Evolutionary conservation across 2,888 invertebrate species (phyloP).

Genomic region (Sisyra terminalis): DNA sequence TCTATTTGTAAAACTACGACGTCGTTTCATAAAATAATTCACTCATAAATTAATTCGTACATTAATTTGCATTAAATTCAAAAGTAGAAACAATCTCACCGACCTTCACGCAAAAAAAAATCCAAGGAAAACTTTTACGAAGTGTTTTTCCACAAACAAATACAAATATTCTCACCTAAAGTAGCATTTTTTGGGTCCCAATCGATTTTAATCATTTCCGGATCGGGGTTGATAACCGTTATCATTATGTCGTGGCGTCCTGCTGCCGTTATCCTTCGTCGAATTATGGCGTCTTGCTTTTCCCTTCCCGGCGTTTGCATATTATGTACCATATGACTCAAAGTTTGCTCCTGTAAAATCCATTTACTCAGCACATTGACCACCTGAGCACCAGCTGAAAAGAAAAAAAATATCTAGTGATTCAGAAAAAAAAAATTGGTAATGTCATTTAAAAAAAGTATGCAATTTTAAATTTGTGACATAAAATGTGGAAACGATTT

Average conservation of each 20-base stretch:
- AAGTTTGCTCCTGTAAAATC: constrained; percentile 32
- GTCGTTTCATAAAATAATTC: no score
- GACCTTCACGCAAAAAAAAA: no score
- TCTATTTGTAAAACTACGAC: no score
- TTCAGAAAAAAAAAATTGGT: no score
- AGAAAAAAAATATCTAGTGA: not conserved
- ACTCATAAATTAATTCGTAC: no score
- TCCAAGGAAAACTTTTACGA: no score
- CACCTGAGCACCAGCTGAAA: constrained; percentile 30
- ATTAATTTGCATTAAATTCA: constrained; percentile 7
- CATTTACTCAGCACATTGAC: constrained; percentile 33
- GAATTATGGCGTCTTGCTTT: constrained; percentile 18
- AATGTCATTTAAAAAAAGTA: no score
- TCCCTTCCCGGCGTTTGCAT: constrained; percentile 27
- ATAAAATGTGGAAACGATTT: constrained; percentile 4
- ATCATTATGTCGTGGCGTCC: constrained; percentile 62
- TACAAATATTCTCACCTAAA: constrained; percentile 1
- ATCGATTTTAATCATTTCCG: constrained; percentile 45
- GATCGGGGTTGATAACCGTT: constrained; percentile 70
- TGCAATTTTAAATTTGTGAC: not conserved
- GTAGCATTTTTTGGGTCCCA: constrained; percentile 31
- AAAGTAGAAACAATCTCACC: no score
- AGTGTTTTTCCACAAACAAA: no score
- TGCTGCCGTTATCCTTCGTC: constrained; percentile 34
- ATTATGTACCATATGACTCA: constrained; percentile 26